These are phyloP conservation scores for Dermochelys coriacea DNA, from an alignment of 2,797 vertebrate genomes.

Conservation along the genomic window DNA sequence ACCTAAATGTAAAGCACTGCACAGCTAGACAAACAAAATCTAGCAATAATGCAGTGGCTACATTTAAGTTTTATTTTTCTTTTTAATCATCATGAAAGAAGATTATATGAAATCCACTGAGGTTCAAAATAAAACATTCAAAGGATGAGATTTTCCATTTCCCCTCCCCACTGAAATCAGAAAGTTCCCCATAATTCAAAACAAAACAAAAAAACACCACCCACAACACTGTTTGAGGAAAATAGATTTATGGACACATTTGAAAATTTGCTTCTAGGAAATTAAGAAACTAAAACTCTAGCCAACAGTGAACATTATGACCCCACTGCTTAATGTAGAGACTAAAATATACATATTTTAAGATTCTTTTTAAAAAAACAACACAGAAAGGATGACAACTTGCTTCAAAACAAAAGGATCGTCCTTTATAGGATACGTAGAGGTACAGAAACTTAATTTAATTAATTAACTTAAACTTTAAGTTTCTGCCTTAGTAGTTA, in stretches of 20 bases:
- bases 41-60: slow-evolving; percentile 69
- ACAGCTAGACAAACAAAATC: slow-evolving; percentile 75
- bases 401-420: background rate
- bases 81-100: slow-evolving; percentile 79
- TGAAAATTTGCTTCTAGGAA: background rate
- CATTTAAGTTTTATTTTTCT: slow-evolving; percentile 72
- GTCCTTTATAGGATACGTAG: background rate
- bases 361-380: background rate
- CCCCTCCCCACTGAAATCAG: background rate
- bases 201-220: background rate
- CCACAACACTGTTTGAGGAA: background rate
- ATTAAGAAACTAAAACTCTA: background rate
- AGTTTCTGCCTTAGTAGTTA: slow-evolving; percentile 25
- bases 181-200: background rate
- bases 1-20: slow-evolving; percentile 57
- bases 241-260: background rate
- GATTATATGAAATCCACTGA: slow-evolving; percentile 86
- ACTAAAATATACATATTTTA: background rate
- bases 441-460: slow-evolving; percentile 17
- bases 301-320: background rate
- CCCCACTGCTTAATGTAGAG: background rate
- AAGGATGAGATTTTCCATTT: background rate
- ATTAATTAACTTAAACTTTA: background rate
- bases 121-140: slow-evolving; percentile 61
- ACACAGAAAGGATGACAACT: rapidly evolving